Evolutionary conservation across 2,797 vertebrate genomes (phyloP).

Genomic region (Pygocentrus nattereri): DNA sequence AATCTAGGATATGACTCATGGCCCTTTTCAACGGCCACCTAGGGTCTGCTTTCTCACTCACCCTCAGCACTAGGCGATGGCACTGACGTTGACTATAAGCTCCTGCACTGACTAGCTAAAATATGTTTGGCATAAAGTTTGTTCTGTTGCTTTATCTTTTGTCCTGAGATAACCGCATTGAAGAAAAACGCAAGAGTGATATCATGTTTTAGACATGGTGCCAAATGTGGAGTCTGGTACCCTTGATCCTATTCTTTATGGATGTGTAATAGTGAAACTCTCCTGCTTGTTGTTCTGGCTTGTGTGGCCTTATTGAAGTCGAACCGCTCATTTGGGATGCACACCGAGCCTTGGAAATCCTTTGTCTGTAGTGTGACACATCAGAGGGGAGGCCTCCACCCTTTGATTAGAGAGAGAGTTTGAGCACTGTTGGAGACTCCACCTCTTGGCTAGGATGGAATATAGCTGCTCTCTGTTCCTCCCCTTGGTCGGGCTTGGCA

Average conservation of each 20-base stretch:
- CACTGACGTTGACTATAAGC: slow-evolving; percentile 15
- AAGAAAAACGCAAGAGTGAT: background rate
- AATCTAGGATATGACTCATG: slow-evolving; percentile 66
- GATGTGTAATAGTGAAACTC: slow-evolving; percentile 4
- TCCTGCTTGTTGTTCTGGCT: background rate
- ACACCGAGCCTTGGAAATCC: slow-evolving; percentile 33
- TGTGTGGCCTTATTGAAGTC: slow-evolving; percentile 24
- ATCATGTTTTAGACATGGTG: background rate
- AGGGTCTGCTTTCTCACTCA: slow-evolving; percentile 52
- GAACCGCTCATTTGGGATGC: slow-evolving; percentile 36
- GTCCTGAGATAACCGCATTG: background rate
- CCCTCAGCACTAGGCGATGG: slow-evolving; percentile 1
- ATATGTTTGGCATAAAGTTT: background rate
- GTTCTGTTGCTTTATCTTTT: background rate
- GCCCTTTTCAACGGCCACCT: slow-evolving; percentile 56
- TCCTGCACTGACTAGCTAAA: background rate
- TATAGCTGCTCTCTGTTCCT: slow-evolving; percentile 45
- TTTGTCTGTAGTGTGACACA: slow-evolving; percentile 41
- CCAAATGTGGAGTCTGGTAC: background rate
- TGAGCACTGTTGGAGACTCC: slow-evolving; percentile 34
- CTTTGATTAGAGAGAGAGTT: slow-evolving; percentile 46
- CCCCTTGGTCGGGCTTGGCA: slow-evolving; percentile 41
- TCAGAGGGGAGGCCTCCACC: slow-evolving; percentile 36
- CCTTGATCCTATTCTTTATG: background rate
- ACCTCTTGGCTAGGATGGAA: slow-evolving; percentile 40